Evolutionary conservation across 2,113 vertebrate genomes (phyloP).

Genomic region (Pongo pygmaeus): DNA sequence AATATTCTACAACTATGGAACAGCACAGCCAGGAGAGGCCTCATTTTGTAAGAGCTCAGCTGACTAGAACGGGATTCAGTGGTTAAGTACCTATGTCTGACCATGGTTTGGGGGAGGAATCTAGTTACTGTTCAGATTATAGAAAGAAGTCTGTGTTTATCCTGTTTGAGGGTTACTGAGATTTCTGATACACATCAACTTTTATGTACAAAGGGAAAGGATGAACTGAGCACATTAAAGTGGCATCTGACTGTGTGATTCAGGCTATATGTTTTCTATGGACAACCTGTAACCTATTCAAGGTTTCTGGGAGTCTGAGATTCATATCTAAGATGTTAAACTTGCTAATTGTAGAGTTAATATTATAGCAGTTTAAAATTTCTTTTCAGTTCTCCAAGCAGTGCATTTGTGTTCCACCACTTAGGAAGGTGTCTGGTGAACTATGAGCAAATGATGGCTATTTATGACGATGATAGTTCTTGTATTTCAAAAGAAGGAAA

Average conservation of each 20-base stretch:
- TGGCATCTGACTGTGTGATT: neutral
- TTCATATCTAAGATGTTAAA: slow-evolving; percentile 28
- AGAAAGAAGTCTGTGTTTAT: neutral
- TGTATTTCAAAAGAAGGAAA: slow-evolving; percentile 43
- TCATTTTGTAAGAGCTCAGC: neutral
- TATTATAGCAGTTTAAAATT: slow-evolving; percentile 38
- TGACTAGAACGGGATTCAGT: neutral
- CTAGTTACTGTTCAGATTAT: slow-evolving; percentile 1
- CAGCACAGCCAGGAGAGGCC: neutral
- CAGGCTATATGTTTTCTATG: neutral
- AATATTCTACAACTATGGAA: neutral
- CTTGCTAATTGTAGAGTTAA: neutral
- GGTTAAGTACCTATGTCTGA: neutral
- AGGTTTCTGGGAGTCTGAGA: neutral
- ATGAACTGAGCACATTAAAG: neutral
- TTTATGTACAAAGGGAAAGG: neutral
- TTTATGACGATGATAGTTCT: neutral
- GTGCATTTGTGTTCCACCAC: neutral
- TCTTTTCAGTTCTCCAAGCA: neutral
- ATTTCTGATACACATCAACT: neutral
- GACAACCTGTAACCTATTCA: neutral
- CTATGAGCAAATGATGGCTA: neutral
- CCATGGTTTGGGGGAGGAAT: neutral
- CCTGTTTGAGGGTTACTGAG: neutral
- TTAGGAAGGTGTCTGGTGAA: neutral